Evolutionary conservation across 2,888 invertebrate genomes (phyloP), one percentile per base, ranked within the genome.

Genomic region (Brachynemurus nebulosus): DNA sequence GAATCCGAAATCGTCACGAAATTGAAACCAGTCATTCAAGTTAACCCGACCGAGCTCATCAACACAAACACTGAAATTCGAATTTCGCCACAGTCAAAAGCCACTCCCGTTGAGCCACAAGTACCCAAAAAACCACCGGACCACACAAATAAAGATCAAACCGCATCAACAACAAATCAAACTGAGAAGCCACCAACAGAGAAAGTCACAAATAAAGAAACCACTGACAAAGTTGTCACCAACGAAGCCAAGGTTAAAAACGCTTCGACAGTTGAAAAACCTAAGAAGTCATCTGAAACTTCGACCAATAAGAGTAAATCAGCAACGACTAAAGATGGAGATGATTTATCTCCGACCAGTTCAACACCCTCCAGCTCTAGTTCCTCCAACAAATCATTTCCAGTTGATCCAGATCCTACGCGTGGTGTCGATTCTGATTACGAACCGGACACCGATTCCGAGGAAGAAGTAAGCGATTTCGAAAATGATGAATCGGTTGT

Each of bases 21-120:
- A 47, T 45, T 46, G 25, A 58, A 54, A 50, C 58, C 57, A 8
- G 51, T 58, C 12, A 44, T 49, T 2, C 58, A 59, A 46, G 53
- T 60, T 17, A 56, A 56, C 39, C 52, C 59, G 4, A 52, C 56
- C 14, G 59, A 57, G 48, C 39, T 43, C n/a, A 40, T 44, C 19
- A 42, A 44, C 11, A 45, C 42, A 36, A 46, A 48, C 23, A 46
- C 42, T 25, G 48, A 48, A 36, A 45, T 48, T 34, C 38, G 40
- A 35, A 46, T 48, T 36, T 56, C 59, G 2, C 56, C 60, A 5
- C 53, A 17, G 14, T 17, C 14, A n/a, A n/a, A n/a, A n/a, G n/a
- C n/a, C n/a, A n/a, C n/a, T n/a, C n/a, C n/a, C n/a, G n/a, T n/a
- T 4, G 30, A n/a, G n/a, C n/a, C n/a, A n/a, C n/a, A n/a, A n/a